These are phyloP conservation scores for Caenorhabditis sp. DNA, from an alignment of 2,888 invertebrate genomes.

Conservation along the genomic window DNA sequence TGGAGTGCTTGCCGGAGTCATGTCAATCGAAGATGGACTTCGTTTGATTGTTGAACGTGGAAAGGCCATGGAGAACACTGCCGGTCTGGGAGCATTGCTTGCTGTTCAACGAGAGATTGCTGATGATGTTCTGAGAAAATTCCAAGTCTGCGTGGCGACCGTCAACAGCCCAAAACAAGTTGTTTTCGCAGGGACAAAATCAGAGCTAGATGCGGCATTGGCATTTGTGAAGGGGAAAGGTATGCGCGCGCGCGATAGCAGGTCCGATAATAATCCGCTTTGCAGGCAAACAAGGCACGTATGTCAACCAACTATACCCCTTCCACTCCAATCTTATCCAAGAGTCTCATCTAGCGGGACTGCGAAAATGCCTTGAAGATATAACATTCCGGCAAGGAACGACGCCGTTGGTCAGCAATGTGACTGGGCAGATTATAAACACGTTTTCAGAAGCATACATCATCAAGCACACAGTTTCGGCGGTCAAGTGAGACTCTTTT, in stretches of 20 bases:
- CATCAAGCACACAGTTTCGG: conserved; percentile 62
- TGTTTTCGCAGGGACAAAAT: conserved; percentile 65
- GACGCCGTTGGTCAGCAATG: conserved; percentile 67
- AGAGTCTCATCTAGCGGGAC: conserved; percentile 59
- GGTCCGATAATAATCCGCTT: background rate
- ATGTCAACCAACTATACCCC: conserved; percentile 69
- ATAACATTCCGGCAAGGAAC: conserved; percentile 53
- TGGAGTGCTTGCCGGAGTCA: conserved; percentile 60
- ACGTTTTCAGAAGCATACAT: conserved; percentile 63
- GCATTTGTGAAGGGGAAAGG: conserved; percentile 57
- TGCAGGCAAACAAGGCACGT: conserved; percentile 61
- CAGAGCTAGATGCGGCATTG: conserved; percentile 55
- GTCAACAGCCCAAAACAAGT: conserved; percentile 69
- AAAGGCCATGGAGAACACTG: conserved; percentile 66
- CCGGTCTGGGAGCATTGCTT: conserved; percentile 67
- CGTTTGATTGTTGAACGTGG: conserved; percentile 63
- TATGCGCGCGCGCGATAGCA: background rate
- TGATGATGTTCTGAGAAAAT: conserved; percentile 56
- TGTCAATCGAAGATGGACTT: conserved; percentile 65
- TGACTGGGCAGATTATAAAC: conserved; percentile 61
- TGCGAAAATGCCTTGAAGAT: conserved; percentile 48
- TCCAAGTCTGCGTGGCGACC: conserved; percentile 60
- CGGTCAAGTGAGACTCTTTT: conserved; percentile 49
- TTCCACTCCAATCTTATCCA: conserved; percentile 70
- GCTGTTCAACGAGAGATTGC: conserved; percentile 63